A percentile compares a stretch with the other conserved stretches of the same genome.
Evolutionary conservation across 2,113 vertebrate genomes (phyloP).

Genomic region (Nesoenas mayeri): DNA sequence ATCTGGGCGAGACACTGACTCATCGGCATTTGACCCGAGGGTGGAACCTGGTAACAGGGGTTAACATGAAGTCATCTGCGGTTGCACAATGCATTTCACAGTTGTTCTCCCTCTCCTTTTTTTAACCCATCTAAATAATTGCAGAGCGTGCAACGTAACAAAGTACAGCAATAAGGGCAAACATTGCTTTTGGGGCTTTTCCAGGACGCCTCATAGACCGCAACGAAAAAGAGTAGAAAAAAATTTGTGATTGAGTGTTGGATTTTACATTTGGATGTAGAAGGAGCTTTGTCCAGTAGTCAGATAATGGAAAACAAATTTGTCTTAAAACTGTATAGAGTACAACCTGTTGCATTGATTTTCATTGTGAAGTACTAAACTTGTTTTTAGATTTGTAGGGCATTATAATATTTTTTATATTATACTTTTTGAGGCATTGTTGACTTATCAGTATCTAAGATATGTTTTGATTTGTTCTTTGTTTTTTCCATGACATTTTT

Average conservation of each 20-base stretch:
- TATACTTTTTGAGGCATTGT: neutral
- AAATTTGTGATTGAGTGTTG: neutral
- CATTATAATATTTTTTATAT: neutral
- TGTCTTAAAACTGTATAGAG: neutral
- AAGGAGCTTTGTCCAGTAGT: neutral
- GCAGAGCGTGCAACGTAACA: neutral
- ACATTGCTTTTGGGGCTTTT: conserved; percentile 48
- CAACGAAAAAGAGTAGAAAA: neutral
- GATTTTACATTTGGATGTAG: conserved; percentile 1
- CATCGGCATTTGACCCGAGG: conserved; percentile 70
- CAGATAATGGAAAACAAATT: neutral
- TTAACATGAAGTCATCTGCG: conserved; percentile 72
- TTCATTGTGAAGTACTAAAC: neutral
- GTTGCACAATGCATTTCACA: conserved; percentile 62
- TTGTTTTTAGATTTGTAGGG: neutral
- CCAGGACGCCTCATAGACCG: neutral
- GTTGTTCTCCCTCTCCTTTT: conserved; percentile 31
- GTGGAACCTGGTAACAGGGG: conserved; percentile 62
- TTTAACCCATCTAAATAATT: conserved; percentile 41
- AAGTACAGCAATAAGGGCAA: conserved; percentile 18
- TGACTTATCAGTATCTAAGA: neutral
- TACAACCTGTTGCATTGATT: neutral
- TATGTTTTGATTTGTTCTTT: neutral
- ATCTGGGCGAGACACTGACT: conserved; percentile 72
- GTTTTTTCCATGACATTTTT: neutral